Conservation (phyloP, 2,888 invertebrate species). For the Thymelicus lineola region DNA sequence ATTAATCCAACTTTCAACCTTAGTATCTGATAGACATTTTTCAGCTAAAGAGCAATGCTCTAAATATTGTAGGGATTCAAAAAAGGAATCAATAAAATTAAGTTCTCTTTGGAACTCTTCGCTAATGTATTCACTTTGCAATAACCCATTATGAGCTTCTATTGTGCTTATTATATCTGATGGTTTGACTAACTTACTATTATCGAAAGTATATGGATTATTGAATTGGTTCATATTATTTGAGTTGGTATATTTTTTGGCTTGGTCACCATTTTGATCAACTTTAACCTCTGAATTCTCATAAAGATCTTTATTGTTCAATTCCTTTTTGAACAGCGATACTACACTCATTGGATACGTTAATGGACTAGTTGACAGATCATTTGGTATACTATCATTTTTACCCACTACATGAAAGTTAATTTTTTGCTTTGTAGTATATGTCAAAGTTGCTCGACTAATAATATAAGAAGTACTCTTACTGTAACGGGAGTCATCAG, state of each 20-base stretch:
- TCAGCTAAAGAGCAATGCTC: conserved; percentile 68
- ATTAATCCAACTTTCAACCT: conserved; percentile 60
- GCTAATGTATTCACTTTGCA: conserved; percentile 68
- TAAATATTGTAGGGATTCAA: conserved; percentile 77
- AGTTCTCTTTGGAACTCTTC: conserved; percentile 79
- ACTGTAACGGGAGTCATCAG: conserved; percentile 51
- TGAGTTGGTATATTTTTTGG: conserved; percentile 42
- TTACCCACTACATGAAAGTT: conserved; percentile 70
- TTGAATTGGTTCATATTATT: conserved; percentile 60
- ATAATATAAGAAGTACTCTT: conserved; percentile 68
- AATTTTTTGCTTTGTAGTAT: conserved; percentile 73
- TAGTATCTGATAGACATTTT: conserved; percentile 59
- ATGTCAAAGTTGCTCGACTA: conserved; percentile 71
- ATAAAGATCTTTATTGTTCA: conserved; percentile 49
- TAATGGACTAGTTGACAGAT: conserved; percentile 60
- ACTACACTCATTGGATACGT: conserved; percentile 72
- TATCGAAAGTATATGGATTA: conserved; percentile 62
- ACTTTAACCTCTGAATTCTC: conserved; percentile 32
- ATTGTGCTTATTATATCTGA: conserved; percentile 78
- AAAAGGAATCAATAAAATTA: conserved; percentile 80
- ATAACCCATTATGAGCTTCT: conserved; percentile 63
- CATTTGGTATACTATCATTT: conserved; percentile 53
- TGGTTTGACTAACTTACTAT: conserved; percentile 73
- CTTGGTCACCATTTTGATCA: conserved; percentile 42
- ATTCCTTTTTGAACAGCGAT: conserved; percentile 69